Percentiles rank a stretch among this genome's conserved stretches.
Evolutionary conservation across 1,140 invertebrate genomes (phyloP).

Genomic region (Calliphora vicina): DNA sequence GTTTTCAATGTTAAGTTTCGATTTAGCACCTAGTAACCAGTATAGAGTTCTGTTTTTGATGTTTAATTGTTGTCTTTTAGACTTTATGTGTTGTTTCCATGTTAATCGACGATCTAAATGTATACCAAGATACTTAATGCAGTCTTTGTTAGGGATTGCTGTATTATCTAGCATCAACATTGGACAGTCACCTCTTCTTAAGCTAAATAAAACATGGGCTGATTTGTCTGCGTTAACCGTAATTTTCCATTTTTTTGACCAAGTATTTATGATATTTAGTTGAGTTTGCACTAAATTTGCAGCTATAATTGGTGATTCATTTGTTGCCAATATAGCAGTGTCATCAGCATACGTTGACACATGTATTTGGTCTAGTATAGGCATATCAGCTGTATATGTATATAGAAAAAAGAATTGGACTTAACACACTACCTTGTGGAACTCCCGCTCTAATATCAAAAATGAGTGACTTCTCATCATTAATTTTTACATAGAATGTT

Average conservation of each 20-base stretch:
- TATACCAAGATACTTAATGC: no score
- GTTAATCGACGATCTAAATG: no score
- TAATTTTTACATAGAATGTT: constrained; percentile 12
- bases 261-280: neutral
- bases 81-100: no score
- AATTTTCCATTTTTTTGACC: constrained; percentile 10
- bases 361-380: neutral
- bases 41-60: no score
- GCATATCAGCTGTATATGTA: constrained; percentile 9
- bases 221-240: neutral
- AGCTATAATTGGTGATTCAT: neutral
- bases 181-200: neutral
- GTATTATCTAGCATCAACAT: neutral
- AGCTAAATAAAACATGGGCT: neutral
- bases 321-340: constrained; percentile 4
- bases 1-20: no score
- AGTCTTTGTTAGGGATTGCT: neutral
- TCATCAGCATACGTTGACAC: constrained; percentile 26
- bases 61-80: no score
- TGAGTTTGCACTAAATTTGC: neutral
- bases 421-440: constrained; percentile 22
- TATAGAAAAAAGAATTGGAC: constrained; percentile 15
- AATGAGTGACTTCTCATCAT: neutral
- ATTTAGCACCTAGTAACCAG: no score
- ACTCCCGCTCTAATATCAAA: neutral